These are phyloP conservation scores for Callocephalon fimbriatum DNA, from an alignment of 2,113 vertebrate genomes.

Conservation along the genomic window DNA sequence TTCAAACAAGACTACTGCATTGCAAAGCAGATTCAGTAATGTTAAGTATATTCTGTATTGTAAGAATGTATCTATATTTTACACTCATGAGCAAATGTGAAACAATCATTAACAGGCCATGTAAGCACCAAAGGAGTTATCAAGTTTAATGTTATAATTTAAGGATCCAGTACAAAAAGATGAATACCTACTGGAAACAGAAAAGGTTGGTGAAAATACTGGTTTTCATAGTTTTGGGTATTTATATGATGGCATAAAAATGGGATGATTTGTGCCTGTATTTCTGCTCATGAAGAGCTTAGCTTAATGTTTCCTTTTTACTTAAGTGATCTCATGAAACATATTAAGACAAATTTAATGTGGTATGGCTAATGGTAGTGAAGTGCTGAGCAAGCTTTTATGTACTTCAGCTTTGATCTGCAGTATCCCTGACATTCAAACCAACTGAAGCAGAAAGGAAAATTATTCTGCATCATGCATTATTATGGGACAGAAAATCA, in stretches of 20 bases:
- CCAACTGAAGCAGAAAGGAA: not conserved
- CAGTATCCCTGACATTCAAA: not conserved
- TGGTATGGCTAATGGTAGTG: not conserved
- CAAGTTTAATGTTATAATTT: not conserved
- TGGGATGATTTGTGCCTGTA: not conserved
- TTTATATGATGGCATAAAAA: not conserved
- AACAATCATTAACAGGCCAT: not conserved
- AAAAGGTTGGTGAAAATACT: not conserved
- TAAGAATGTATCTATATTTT: not conserved
- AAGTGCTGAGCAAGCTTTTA: slow-evolving; percentile 18
- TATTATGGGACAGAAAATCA: not conserved
- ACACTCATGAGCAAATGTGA: not conserved
- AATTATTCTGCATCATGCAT: not conserved
- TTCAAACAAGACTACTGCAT: not conserved
- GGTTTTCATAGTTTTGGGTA: not conserved
- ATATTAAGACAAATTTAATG: not conserved
- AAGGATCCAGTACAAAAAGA: not conserved
- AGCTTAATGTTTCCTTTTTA: not conserved
- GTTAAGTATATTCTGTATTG: not conserved
- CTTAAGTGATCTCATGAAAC: not conserved
- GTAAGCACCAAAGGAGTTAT: not conserved
- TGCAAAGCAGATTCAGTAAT: not conserved
- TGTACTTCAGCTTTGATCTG: not conserved
- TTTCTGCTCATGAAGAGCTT: not conserved
- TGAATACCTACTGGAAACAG: not conserved